Conservation (phyloP, 1,140 invertebrate genomes). For the Hyles vespertilio region DNA sequence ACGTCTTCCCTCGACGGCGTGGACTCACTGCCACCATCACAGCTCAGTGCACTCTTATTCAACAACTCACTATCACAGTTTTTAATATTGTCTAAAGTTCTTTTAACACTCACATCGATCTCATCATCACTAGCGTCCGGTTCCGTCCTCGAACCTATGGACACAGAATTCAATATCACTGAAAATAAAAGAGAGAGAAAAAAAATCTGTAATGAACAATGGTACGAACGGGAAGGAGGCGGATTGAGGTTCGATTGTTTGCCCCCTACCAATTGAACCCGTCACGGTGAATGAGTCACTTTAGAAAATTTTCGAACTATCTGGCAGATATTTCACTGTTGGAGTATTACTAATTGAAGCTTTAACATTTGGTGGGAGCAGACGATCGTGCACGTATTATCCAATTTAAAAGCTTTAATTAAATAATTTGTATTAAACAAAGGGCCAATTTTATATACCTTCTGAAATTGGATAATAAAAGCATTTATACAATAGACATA, state of each 20-base stretch:
- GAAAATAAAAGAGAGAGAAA: constrained; percentile 71
- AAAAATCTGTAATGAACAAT: constrained; percentile 42
- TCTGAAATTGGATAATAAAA: no score
- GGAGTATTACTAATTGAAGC: no score
- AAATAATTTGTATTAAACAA: no score
- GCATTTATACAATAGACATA: no score
- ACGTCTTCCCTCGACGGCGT: constrained; percentile 49
- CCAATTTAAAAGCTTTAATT: no score
- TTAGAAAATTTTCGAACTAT: no score
- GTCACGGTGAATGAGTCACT: no score
- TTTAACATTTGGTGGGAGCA: no score
- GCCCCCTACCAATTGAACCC: neutral
- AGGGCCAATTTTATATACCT: no score
- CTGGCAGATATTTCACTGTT: no score
- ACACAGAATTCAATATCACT: constrained; percentile 75
- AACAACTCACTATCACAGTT: constrained; percentile 67
- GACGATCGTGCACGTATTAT: no score
- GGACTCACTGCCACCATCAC: constrained; percentile 56
- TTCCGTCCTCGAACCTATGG: constrained; percentile 73
- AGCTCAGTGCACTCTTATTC: constrained; percentile 62
- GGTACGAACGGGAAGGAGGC: constrained; percentile 14
- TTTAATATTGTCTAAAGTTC: constrained; percentile 73
- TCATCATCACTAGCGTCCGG: constrained; percentile 72
- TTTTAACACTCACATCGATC: constrained; percentile 70
- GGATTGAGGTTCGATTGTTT: neutral